Conservation (phyloP, 2,113 vertebrate genomes). For the Lethenteron reissneri region DNA sequence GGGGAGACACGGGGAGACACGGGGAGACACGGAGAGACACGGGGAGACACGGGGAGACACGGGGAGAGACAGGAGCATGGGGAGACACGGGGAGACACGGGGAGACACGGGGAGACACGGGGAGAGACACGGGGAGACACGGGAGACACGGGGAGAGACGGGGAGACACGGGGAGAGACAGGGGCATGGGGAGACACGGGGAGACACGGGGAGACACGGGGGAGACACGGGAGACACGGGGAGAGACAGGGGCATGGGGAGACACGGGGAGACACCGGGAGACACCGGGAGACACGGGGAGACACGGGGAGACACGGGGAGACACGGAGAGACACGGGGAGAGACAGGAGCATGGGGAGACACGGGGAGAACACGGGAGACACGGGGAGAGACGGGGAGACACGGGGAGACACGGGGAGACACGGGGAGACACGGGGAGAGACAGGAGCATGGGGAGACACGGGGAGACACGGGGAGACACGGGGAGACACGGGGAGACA, state of each 20-base stretch:
- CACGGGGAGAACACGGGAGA: neutral
- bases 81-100: neutral
- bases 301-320: no score
- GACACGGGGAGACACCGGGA: neutral
- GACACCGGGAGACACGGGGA: no score
- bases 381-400: no score
- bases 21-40: neutral
- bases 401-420: neutral
- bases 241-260: neutral
- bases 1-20: neutral
- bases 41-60: no score
- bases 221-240: neutral
- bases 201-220: neutral
- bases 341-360: neutral
- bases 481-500: neutral
- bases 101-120: neutral
- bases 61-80: neutral
- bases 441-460: no score
- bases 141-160: neutral
- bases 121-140: no score
- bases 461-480: no score
- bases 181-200: neutral
- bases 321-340: no score
- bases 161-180: neutral
- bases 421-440: no score